Base-by-base conservation (phyloP, 2,888 invertebrate genomes). In the Apeira syringaria region DNA sequence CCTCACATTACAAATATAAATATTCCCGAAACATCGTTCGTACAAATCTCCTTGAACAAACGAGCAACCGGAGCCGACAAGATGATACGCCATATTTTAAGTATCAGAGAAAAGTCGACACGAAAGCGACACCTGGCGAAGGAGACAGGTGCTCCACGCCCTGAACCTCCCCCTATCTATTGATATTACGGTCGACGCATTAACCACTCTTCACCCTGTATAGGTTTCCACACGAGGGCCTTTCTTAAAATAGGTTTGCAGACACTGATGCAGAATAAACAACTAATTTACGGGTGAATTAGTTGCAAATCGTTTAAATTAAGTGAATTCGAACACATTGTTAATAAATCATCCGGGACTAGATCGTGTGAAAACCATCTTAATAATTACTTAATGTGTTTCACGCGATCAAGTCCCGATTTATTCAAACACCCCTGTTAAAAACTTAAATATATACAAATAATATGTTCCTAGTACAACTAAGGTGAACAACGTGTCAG, bases 31-130 rank as follows among this genome's bases (percentile, higher is more conserved):
- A 73, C 64, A 78, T 61, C 64, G 58, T 32, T 57, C 47, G 57
- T 68, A 73, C 67, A 77, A 80, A 81, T 78, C 76, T 68, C 63
- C 57, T 59, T 62, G 64, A 66, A 68, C 75, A 82, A 80, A 79
- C 76, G 76, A 78, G 81, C 74, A 79, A 82, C 68, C 59, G 48
- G 80, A 84, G 70, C 69, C 55, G 58, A 58, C 67, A 72, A 79
- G 70, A 81, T 77, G 81, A 81, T 74, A 74, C 74, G 77, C 74
- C 72, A 85, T 85, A 86, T 86, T 87, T 85, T 80, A 83, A 80
- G 80, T 77, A 83, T 81, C 74, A 69, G 59, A 69, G 70, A 71
- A 72, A 77, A 81, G 72, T 74, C 71, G 72, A 72, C 72, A 66
- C 62, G 68, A 68, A 74, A 66, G 62, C 59, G 75, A 77, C 73